Conservation (phyloP, 92 coral and sea anemone species). For the Diadumene lineata region DNA sequence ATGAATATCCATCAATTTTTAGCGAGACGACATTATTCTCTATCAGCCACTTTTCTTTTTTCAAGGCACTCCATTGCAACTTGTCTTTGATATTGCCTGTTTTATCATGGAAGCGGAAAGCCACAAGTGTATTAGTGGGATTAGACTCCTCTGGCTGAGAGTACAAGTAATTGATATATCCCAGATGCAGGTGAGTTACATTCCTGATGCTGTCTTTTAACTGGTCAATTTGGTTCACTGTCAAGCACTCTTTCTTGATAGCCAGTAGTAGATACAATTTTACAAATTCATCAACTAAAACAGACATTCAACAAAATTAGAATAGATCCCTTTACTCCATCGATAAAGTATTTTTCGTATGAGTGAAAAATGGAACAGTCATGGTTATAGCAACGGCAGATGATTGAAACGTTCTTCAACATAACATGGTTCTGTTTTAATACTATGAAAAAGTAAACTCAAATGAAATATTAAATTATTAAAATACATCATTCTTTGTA, state of each 20-base stretch:
- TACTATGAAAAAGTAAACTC: too few relatives aligned
- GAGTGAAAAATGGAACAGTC: too few relatives aligned
- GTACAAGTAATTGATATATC: too few relatives aligned
- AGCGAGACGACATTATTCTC: background rate
- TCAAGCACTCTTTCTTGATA: background rate
- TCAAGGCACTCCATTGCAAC: background rate
- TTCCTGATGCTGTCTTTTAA: background rate
- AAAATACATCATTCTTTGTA: too few relatives aligned
- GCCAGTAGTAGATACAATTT: background rate
- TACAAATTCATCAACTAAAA: background rate
- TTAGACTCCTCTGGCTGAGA: background rate
- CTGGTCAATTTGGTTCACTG: background rate
- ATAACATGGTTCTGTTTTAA: too few relatives aligned
- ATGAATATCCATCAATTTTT: background rate
- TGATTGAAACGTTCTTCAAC: too few relatives aligned
- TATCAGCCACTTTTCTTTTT: background rate
- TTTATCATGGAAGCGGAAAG: background rate
- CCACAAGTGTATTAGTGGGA: background rate
- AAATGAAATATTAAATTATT: too few relatives aligned
- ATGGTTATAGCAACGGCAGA: too few relatives aligned
- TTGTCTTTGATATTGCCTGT: background rate
- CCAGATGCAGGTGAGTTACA: background rate
- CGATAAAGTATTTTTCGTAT: too few relatives aligned
- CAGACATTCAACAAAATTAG: too few relatives aligned
- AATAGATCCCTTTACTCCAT: too few relatives aligned